Evolutionary conservation across 2,797 vertebrate genomes (phyloP).

Genomic region (Amazona ochrocephala): DNA sequence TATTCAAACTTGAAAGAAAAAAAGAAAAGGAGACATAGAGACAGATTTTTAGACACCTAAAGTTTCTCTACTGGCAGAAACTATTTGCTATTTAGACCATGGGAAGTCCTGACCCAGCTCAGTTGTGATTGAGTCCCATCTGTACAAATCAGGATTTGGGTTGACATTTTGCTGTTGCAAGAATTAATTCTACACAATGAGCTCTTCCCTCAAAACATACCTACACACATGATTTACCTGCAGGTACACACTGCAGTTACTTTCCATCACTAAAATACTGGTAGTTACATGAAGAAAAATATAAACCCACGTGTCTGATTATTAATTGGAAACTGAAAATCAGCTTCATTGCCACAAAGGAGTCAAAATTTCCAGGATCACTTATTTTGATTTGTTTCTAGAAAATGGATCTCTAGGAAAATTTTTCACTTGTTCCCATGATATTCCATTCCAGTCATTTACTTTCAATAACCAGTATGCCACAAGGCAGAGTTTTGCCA

Average conservation of each 20-base stretch:
- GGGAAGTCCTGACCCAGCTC: background rate
- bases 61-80: background rate
- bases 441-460: background rate
- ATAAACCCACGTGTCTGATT: background rate
- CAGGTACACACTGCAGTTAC: background rate
- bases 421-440: background rate
- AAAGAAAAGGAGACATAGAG: background rate
- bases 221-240: background rate
- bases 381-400: background rate
- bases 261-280: background rate
- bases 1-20: background rate
- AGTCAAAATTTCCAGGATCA: background rate
- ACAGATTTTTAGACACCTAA: background rate
- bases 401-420: background rate
- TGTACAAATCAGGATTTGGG: background rate
- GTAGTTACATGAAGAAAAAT: background rate
- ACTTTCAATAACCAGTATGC: background rate
- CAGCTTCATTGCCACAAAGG: background rate
- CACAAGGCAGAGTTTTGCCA: background rate
- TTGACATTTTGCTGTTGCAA: background rate
- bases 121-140: accelerated
- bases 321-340: background rate
- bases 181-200: background rate
- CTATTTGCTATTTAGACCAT: background rate
- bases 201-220: background rate